Evolutionary conservation across 2,888 invertebrate genomes (phyloP), one percentile per base, ranked within the genome.

Genomic region (Megaustenia siamemsis): DNA sequence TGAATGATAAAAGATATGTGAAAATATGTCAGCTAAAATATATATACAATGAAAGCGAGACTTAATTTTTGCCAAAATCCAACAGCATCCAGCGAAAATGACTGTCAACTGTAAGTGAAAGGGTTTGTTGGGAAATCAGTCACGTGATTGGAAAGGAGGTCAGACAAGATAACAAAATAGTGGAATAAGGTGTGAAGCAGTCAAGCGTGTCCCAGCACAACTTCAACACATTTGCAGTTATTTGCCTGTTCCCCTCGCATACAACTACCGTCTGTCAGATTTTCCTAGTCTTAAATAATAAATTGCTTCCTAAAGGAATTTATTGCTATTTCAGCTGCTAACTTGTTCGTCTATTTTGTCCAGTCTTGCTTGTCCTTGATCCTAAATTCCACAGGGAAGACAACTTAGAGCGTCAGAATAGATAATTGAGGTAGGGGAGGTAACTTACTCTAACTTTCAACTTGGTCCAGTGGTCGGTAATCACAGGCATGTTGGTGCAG

Each of bases 381-480:
- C 21, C 21, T 53, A 53, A 53, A 18, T 12, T 53, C 21, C 15
- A 53, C 53, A 53, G 21, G 53, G 53, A 53, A 21, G 53, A 53
- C 21, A 10, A 53, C 53, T 15, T 53, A 18, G 53, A 10, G 10
- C 53, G 21, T 53, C 53, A 10, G 53, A 53, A 53, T 53, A 18
- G 10, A 18, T 21, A 53, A 53, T 53, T 53, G 10, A 18, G 21
- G 21, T 21, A 53, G 21, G 53, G 53, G 53, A 18, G 21, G 21
- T 53, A 32, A 86, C 88, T 86, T 87, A 92, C 92, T 87, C 88
- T 86, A 78, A 90, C 88, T 86, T 90, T 90, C 87, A 92, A 88
- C 85, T 92, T 92, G 56, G 91, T 88, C 92, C 92, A 92, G 85
- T 92, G 91, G 84, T 92, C 92, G 49, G 92, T 91, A 82, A 90